Conservation (phyloP, 2,113 vertebrate genomes). For the Clarias magur region DNA sequence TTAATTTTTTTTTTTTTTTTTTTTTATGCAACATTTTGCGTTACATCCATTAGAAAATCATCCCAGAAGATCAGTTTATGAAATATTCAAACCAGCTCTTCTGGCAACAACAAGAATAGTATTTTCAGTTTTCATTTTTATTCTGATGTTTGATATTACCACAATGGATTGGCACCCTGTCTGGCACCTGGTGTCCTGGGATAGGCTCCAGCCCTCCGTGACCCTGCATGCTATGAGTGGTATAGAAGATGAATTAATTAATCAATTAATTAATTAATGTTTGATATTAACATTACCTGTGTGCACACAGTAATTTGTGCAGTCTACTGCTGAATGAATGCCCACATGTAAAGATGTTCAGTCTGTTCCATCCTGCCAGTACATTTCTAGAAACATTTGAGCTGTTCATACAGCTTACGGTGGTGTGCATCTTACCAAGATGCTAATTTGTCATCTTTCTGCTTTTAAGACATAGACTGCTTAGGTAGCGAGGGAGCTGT, state of each 20-base stretch:
- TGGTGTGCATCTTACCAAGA: not conserved
- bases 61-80: not conserved
- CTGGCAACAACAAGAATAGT: not conserved
- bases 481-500: conserved; percentile 12
- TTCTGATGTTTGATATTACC: not conserved
- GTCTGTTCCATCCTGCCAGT: not conserved
- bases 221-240: no score
- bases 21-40: not conserved
- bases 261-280: no score
- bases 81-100: not conserved
- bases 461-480: conserved; percentile 26
- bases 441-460: not conserved
- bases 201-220: no score
- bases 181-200: no score
- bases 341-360: not conserved
- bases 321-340: not conserved
- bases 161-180: no score
- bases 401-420: not conserved
- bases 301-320: not conserved
- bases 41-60: not conserved
- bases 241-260: no score
- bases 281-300: not conserved
- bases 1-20: not conserved
- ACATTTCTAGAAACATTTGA: not conserved
- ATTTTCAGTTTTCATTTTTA: not conserved